Conservation (phyloP, 2,113 vertebrate species). For the Tichodroma muraria region DNA sequence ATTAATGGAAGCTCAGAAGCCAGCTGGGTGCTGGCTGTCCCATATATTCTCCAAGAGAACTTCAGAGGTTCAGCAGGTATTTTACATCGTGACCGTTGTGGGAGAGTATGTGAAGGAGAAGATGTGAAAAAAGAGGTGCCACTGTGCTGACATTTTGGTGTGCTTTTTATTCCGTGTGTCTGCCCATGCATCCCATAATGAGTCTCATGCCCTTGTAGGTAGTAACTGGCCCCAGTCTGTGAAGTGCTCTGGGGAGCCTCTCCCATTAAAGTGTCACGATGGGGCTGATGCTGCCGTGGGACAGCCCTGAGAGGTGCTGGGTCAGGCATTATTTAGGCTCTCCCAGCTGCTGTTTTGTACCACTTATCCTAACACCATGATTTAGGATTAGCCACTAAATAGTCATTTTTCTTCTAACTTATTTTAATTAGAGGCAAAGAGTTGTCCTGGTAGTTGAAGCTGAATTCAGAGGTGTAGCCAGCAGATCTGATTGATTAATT, state of each 20-base stretch:
- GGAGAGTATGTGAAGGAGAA: background rate
- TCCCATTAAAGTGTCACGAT: fast-evolving
- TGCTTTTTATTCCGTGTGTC: background rate
- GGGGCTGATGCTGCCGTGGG: background rate
- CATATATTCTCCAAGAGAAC: background rate
- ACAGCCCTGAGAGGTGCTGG: background rate
- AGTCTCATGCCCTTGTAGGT: background rate
- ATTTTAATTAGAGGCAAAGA: background rate
- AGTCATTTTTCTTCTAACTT: background rate
- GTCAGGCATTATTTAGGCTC: background rate
- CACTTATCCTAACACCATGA: background rate
- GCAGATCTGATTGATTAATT: background rate
- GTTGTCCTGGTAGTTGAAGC: background rate
- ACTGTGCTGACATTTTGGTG: background rate
- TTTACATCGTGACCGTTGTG: background rate
- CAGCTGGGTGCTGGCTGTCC: background rate
- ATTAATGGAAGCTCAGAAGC: background rate
- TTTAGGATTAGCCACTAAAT: background rate
- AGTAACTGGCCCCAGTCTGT: background rate
- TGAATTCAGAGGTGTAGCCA: background rate
- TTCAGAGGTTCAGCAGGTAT: background rate
- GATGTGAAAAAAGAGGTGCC: background rate
- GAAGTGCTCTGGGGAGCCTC: background rate
- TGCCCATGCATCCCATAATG: background rate
- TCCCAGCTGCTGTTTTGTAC: background rate